phyloP scores from a whole-genome alignment of 2,797 vertebrate genomes.

The Catharus ustulatus region DNA sequence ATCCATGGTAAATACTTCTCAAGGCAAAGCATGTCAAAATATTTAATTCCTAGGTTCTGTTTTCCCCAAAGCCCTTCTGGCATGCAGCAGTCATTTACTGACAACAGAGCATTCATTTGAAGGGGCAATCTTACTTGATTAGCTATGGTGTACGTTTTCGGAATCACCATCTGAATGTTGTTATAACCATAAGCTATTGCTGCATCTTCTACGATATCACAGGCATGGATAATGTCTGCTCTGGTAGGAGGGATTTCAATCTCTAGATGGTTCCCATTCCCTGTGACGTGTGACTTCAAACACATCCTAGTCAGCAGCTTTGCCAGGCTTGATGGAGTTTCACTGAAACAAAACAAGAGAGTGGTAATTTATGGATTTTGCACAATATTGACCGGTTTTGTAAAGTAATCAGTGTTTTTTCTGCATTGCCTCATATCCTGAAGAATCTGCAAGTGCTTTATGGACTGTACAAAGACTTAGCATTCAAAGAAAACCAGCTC shows the following conservation, averaged over 20 bases:
- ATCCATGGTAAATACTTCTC: conserved; percentile 67
- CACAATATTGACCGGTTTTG: background rate
- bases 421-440: background rate
- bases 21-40: conserved; percentile 74
- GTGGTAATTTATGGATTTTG: background rate
- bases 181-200: conserved; percentile 97
- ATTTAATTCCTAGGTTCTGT: conserved; percentile 72
- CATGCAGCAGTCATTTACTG: conserved; percentile 70
- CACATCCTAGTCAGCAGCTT: conserved; percentile 95
- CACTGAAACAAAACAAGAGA: conserved; percentile 79
- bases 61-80: conserved; percentile 74
- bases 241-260: conserved; percentile 96
- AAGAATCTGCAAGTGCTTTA: background rate
- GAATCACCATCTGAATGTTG: conserved; percentile 91
- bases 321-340: conserved; percentile 87
- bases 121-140: conserved; percentile 88
- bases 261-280: conserved; percentile 84
- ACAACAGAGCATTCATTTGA: conserved; percentile 73
- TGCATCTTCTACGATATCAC: conserved; percentile 98
- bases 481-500: background rate
- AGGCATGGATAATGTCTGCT: conserved; percentile 93
- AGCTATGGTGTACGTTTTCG: conserved; percentile 92
- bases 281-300: conserved; percentile 85
- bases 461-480: background rate
- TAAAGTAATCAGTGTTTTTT: background rate